phyloP scores from a whole-genome alignment of 2,113 vertebrate species.

The Guaruba guarouba region DNA sequence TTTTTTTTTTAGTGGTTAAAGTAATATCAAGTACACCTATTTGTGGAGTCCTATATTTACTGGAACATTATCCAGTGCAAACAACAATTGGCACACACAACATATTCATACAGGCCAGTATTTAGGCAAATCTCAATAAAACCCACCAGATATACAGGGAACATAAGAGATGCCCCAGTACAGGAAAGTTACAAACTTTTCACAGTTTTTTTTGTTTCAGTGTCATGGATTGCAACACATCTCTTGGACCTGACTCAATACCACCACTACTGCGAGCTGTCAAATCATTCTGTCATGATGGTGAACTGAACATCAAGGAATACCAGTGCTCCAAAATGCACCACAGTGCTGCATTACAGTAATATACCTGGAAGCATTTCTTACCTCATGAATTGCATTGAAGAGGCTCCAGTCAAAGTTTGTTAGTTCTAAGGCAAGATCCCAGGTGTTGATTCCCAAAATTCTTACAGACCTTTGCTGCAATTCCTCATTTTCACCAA shows the following conservation, averaged over 20 bases:
- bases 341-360: fast-evolving
- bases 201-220: not conserved
- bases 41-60: not conserved
- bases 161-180: not conserved
- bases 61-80: not conserved
- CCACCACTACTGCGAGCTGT: not conserved
- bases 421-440: conserved; percentile 90
- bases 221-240: not conserved
- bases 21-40: not conserved
- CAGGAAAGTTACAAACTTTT: not conserved
- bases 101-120: not conserved
- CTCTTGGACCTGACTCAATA: not conserved
- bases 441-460: conserved; percentile 95
- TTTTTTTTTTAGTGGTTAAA: not conserved
- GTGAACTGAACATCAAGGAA: not conserved
- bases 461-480: conserved; percentile 86
- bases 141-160: not conserved
- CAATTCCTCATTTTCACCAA: conserved; percentile 86
- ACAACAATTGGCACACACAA: not conserved
- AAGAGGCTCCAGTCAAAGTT: conserved; percentile 95
- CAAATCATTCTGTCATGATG: not conserved
- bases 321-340: not conserved
- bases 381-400: conserved; percentile 91
- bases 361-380: not conserved
- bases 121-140: not conserved